phyloP scores from a whole-genome alignment of 2,888 invertebrate genomes.

The Eilema sororculum region DNA sequence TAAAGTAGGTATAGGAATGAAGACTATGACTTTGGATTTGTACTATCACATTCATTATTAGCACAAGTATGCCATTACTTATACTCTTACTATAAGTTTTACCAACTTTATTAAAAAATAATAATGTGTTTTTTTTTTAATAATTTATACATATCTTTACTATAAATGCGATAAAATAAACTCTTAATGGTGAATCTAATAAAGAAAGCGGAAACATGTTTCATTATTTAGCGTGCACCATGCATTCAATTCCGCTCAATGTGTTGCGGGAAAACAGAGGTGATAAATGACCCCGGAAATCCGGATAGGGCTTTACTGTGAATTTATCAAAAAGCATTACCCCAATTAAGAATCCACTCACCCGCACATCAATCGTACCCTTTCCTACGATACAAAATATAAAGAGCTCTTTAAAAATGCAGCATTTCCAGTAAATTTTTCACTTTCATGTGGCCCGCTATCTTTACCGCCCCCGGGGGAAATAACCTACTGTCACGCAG shows the following conservation, averaged over 20 bases:
- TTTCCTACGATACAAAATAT: conserved; percentile 16
- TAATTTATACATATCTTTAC: too few relatives aligned
- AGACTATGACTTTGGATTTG: too few relatives aligned
- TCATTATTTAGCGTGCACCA: not conserved
- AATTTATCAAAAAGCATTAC: conserved; percentile 1
- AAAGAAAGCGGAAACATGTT: not conserved
- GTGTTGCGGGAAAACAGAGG: not conserved
- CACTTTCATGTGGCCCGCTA: conserved; percentile 71
- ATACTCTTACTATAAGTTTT: too few relatives aligned
- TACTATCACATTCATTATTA: too few relatives aligned
- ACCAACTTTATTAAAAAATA: too few relatives aligned
- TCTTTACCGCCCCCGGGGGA: conserved; percentile 85
- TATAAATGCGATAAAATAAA: too few relatives aligned
- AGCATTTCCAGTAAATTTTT: conserved; percentile 63
- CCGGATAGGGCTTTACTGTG: not conserved
- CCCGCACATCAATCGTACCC: conserved; percentile 7
- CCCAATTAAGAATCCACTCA: conserved; percentile 1
- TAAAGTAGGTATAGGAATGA: too few relatives aligned
- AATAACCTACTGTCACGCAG: conserved; percentile 86
- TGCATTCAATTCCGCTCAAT: not conserved
- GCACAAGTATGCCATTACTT: too few relatives aligned
- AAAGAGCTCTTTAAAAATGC: conserved; percentile 35
- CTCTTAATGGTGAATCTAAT: too few relatives aligned
- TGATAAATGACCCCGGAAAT: not conserved
- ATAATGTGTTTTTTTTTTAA: too few relatives aligned